Evolutionary conservation across 2,113 vertebrate genomes (phyloP).

Genomic region (Potamarius usumacintae): DNA sequence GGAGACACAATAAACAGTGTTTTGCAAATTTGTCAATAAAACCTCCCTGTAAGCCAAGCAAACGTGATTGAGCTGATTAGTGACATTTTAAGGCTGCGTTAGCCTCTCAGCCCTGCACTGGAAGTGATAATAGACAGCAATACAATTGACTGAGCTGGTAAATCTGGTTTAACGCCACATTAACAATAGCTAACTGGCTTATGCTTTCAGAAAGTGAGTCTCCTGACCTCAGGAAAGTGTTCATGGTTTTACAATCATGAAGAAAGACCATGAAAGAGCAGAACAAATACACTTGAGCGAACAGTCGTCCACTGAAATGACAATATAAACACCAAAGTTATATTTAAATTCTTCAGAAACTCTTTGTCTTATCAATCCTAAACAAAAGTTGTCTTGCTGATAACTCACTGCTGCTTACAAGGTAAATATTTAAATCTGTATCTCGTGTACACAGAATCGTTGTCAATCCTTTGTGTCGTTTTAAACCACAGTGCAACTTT

Average conservation of each 20-base stretch:
- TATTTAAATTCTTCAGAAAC: not conserved
- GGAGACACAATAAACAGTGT: not conserved
- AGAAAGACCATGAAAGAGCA: not conserved
- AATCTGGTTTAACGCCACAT: not conserved
- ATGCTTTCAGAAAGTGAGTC: not conserved
- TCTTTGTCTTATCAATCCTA: not conserved
- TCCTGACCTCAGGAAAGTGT: not conserved
- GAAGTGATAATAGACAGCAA: constrained; percentile 11
- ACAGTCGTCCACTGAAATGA: not conserved
- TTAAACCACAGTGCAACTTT: not conserved
- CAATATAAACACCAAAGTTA: not conserved
- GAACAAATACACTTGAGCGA: not conserved
- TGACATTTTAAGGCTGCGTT: constrained; percentile 18
- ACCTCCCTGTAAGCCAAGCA: not conserved
- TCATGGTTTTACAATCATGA: not conserved
- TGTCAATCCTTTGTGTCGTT: not conserved
- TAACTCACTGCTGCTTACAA: not conserved
- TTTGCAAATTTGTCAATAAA: constrained; percentile 7
- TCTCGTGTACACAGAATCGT: not conserved
- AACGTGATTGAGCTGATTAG: constrained; percentile 29
- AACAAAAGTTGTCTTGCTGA: not conserved
- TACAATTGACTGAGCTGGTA: not conserved
- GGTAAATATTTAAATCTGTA: constrained; percentile 8
- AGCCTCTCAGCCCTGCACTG: constrained; percentile 12
- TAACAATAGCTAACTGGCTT: not conserved